phyloP scores from a whole-genome alignment of 2,113 vertebrate species.

The Choloepus hoffmanni region DNA sequence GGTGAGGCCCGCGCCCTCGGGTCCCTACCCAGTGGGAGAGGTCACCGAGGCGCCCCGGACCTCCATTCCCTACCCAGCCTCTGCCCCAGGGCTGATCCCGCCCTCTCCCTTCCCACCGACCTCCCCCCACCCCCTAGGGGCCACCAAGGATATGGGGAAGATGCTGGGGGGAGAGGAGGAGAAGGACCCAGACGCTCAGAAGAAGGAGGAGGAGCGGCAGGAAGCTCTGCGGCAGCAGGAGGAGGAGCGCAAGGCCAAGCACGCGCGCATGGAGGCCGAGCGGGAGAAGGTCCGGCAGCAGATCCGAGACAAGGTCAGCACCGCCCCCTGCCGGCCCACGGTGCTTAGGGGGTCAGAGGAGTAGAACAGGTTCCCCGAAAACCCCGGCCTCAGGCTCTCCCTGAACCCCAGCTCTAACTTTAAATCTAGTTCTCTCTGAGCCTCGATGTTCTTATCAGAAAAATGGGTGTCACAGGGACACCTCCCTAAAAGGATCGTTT shows the following conservation, averaged over 20 bases:
- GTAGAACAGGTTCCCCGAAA: fast-evolving
- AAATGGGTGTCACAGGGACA: neutral
- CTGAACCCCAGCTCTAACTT: neutral
- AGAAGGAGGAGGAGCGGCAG: constrained; percentile 98
- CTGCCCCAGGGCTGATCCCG: neutral
- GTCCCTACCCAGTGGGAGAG: neutral
- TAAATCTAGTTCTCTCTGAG: neutral
- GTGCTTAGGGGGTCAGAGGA: too few species aligned
- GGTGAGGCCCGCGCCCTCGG: constrained; percentile 85
- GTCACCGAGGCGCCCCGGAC: neutral
- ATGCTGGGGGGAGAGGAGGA: constrained; percentile 99
- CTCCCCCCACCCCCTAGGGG: constrained; percentile 86
- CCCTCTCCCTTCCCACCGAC: neutral
- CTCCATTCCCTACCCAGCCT: too few species aligned
- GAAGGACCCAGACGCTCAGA: constrained; percentile 97
- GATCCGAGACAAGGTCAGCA: constrained; percentile 97
- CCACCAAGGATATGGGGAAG: constrained; percentile 99
- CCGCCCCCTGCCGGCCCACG: fast-evolving
- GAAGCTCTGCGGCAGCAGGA: constrained; percentile 98
- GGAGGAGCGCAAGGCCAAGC: constrained; percentile 97
- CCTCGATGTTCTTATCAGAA: neutral
- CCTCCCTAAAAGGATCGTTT: neutral
- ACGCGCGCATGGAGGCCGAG: constrained; percentile 97
- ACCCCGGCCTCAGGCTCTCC: neutral
- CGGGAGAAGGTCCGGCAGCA: constrained; percentile 98